phyloP scores from a whole-genome alignment of 1,140 invertebrate genomes.

The Trichonephila clavipes region DNA sequence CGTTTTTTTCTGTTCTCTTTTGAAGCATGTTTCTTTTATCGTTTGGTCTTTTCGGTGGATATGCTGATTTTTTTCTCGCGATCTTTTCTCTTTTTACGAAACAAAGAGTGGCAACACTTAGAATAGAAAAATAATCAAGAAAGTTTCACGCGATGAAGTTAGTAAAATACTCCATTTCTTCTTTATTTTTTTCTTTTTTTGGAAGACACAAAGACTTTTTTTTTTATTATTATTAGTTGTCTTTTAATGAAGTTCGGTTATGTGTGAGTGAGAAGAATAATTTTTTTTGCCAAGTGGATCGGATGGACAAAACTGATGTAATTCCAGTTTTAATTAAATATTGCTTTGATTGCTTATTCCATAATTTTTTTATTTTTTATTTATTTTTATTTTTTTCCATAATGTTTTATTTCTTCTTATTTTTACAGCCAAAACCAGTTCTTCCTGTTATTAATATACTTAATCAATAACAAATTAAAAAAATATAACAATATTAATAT shows the following conservation, averaged over 20 bases:
- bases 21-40: constrained; percentile 23
- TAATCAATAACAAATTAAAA: background rate
- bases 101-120: constrained; percentile 33
- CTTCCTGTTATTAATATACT: background rate
- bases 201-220: background rate
- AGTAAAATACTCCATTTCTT: background rate
- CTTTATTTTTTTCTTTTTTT: background rate
- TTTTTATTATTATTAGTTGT: background rate
- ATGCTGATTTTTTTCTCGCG: background rate
- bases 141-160: constrained; percentile 34
- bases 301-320: background rate
- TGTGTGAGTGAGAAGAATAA: background rate
- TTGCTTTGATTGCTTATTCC: constrained; percentile 21
- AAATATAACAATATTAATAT: no score
- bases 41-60: constrained; percentile 10
- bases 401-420: no score
- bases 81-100: constrained; percentile 34
- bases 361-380: background rate
- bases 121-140: constrained; percentile 26
- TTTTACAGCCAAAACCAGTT: background rate
- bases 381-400: background rate
- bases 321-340: constrained; percentile 18
- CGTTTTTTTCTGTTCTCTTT: background rate
- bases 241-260: constrained; percentile 19
- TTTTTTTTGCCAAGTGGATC: background rate